Percentiles rank a stretch among this genome's conserved stretches.
Conservation (phyloP, 2,113 vertebrate species). For the Hoplias malabaricus region DNA sequence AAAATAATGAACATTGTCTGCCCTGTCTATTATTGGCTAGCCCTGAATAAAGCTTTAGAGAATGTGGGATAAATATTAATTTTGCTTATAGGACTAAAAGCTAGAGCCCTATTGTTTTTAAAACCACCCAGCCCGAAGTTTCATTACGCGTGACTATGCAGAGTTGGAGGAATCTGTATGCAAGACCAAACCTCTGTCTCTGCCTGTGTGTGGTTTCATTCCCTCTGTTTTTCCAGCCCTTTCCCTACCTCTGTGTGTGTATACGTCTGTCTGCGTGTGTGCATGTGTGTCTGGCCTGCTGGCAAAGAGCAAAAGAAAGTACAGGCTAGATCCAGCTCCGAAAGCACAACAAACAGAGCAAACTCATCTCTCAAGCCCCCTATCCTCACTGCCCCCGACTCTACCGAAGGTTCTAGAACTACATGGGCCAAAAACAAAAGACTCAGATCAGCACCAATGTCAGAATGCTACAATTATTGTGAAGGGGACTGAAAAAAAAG, state of each 20-base stretch:
- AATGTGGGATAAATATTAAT: too few species aligned
- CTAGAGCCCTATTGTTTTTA: not conserved
- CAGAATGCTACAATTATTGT: too few species aligned
- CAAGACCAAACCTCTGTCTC: not conserved
- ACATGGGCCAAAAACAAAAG: not conserved
- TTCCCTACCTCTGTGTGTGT: slow-evolving; percentile 21
- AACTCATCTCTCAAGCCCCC: slow-evolving; percentile 18
- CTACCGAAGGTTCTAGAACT: slow-evolving; percentile 31
- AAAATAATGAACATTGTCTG: not conserved
- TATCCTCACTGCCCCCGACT: not conserved
- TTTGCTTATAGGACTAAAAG: not conserved
- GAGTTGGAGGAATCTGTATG: slow-evolving; percentile 14
- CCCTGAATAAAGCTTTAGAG: not conserved
- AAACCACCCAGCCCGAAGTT: not conserved
- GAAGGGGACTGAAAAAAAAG: not conserved
- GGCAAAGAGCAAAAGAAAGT: slow-evolving; percentile 40
- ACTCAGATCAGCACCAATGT: not conserved
- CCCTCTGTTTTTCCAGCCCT: slow-evolving; percentile 13
- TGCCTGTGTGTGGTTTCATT: slow-evolving; percentile 24
- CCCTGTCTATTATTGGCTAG: too few species aligned
- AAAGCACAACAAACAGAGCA: slow-evolving; percentile 47
- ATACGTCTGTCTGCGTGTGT: not conserved
- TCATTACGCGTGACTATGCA: not conserved
- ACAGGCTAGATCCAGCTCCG: slow-evolving; percentile 34
- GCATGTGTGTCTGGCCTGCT: slow-evolving; percentile 10